Base-by-base conservation (phyloP, 2,113 vertebrate species). In the Bubo bubo region DNA sequence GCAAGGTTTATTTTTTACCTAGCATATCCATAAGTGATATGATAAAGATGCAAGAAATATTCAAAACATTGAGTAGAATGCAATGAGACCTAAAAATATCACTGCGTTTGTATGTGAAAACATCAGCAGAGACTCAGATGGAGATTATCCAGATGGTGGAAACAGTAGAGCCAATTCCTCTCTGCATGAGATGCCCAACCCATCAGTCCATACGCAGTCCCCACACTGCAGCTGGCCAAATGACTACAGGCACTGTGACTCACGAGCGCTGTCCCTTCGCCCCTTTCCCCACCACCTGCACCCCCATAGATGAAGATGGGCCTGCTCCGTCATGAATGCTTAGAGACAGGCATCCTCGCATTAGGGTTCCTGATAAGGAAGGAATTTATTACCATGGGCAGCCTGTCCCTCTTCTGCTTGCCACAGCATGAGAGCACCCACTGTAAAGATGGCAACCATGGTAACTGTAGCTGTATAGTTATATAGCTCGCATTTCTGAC, bases 211-310 rank as follows among this genome's bases (percentile, higher is more conserved):
- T 1, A 1, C 0, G 1, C 4, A 34, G 24, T 22, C 11, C 47
- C 71, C 52, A 34, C 41, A 10, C 35, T 23, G n/a, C 41, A 79
- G 12, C 30, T 39, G 17, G 22, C 27, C 24, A n/a, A 24, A 4
- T 1, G 28, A 3, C 56, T 14, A 2, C 0, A 13, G 53, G 12
- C 10, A 8, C 53, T 0, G 1, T 22, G 49, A 28, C 21, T n/a
- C n/a, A 6, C 56, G 7, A 5, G 6, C 28, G 13, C 28, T 10
- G 21, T 13, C 26, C 32, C 55, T 47, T 39, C 4, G 0, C 4
- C n/a, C 15, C 27, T 24, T 14, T 79, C 10, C 34, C 56, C 7
- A 27, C 18, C 22, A 12, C 19, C 60, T 14, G 23, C 77, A 80
- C 14, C 27, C 16, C 34, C 16, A 12, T 1, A 24, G 59, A 4